phyloP scores from a whole-genome alignment of 2,888 invertebrate genomes.

The Koerneria pararmatus region DNA sequence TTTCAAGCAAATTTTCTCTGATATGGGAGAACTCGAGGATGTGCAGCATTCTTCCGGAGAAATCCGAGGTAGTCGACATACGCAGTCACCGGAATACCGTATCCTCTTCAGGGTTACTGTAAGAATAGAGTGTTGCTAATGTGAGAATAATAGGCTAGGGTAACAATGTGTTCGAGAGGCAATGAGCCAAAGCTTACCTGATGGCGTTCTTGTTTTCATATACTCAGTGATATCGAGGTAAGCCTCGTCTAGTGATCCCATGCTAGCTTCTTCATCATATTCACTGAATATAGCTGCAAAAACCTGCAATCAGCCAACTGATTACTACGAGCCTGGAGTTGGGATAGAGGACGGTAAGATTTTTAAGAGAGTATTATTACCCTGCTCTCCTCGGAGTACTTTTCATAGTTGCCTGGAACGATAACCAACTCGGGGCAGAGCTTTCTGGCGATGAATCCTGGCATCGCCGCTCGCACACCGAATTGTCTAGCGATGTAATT shows the following conservation, averaged over 20 bases:
- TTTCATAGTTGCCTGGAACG: constrained; percentile 64
- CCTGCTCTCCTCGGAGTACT: constrained; percentile 63
- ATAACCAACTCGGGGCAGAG: constrained; percentile 67
- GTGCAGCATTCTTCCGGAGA: too few relatives aligned
- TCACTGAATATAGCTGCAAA: constrained; percentile 61
- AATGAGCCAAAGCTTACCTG: constrained; percentile 3
- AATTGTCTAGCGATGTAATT: constrained; percentile 67
- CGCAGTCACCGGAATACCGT: constrained; percentile 47
- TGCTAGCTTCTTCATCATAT: constrained; percentile 65
- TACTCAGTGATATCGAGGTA: constrained; percentile 64
- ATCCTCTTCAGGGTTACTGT: constrained; percentile 31
- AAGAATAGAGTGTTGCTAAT: too few relatives aligned
- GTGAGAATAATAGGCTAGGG: not conserved
- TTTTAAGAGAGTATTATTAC: constrained; percentile 45
- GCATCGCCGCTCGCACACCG: constrained; percentile 69
- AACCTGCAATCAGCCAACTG: constrained; percentile 20
- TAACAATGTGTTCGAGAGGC: not conserved
- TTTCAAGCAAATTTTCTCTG: too few relatives aligned
- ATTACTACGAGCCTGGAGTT: constrained; percentile 18
- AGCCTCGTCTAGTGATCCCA: constrained; percentile 67
- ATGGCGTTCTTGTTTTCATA: constrained; percentile 20
- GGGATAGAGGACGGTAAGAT: constrained; percentile 8
- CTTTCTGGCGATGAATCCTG: constrained; percentile 67
- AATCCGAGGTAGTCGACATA: constrained; percentile 49
- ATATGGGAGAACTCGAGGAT: too few relatives aligned